Percentiles rank a stretch among this genome's conserved stretches.
These are phyloP conservation scores for Hippopotamus amphibius DNA, from an alignment of 2,113 vertebrate genomes.

Conservation along the genomic window DNA sequence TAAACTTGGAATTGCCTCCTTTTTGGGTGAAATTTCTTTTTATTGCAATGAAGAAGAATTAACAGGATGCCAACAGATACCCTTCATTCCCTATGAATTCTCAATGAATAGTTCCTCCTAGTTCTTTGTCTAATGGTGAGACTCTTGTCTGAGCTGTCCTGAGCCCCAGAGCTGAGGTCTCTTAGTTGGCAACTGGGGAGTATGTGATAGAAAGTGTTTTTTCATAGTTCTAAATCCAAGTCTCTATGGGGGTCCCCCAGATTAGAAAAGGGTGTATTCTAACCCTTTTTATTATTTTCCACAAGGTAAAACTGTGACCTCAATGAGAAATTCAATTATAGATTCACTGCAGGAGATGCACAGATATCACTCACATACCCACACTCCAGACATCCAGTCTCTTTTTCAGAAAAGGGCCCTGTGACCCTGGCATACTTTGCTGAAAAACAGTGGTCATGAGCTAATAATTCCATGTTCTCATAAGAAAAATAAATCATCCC, in stretches of 20 bases:
- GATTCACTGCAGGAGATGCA: slow-evolving; percentile 10
- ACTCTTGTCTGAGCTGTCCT: not conserved
- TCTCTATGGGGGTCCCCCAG: not conserved
- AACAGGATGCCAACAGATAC: not conserved
- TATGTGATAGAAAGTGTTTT: not conserved
- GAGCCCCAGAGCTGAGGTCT: not conserved
- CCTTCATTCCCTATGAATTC: not conserved
- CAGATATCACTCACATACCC: not conserved
- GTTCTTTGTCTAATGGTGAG: not conserved
- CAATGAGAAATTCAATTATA: slow-evolving; percentile 39
- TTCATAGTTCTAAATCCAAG: not conserved
- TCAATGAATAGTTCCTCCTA: not conserved
- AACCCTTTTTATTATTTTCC: not conserved
- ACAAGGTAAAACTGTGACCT: slow-evolving; percentile 5
- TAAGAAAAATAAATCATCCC: not conserved
- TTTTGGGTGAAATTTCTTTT: not conserved
- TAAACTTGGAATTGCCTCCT: not conserved
- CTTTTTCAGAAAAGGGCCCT: not conserved
- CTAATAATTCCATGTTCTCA: slow-evolving; percentile 1
- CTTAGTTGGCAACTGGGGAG: not conserved
- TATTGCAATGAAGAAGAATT: not conserved
- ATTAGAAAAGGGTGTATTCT: not conserved
- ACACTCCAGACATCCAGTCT: not conserved
- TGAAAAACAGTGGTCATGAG: not conserved
- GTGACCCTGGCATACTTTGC: not conserved